Conservation (phyloP, 2,113 vertebrate species). For the Corythornis vintsioides region DNA sequence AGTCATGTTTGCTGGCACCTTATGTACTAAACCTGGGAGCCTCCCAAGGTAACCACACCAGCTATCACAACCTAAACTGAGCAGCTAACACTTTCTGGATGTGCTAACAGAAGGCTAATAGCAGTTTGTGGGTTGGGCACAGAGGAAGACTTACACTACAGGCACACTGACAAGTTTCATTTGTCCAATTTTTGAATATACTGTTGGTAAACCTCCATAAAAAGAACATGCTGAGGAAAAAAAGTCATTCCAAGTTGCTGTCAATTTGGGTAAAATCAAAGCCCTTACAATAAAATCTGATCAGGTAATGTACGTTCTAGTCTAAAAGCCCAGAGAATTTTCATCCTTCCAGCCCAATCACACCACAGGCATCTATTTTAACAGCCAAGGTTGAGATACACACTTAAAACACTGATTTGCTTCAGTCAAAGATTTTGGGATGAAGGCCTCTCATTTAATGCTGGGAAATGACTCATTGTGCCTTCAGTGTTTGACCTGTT, state of each 20-base stretch:
- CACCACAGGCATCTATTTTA: not conserved
- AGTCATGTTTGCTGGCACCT: not conserved
- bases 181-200: not conserved
- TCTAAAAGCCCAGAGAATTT: not conserved
- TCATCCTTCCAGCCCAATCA: not conserved
- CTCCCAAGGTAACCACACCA: not conserved
- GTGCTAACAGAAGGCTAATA: not conserved
- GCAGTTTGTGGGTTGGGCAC: not conserved
- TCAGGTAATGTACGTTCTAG: not conserved
- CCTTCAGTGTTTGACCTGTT: not conserved
- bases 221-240: not conserved
- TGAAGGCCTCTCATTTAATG: not conserved
- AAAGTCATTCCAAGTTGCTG: not conserved
- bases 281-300: not conserved
- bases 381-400: not conserved
- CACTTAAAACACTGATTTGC: not conserved
- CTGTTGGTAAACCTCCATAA: not conserved
- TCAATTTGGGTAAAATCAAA: not conserved
- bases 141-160: not conserved
- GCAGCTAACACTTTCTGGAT: not conserved
- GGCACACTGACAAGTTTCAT: not conserved
- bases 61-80: not conserved
- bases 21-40: rapidly evolving
- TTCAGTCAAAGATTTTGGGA: not conserved
- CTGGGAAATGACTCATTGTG: not conserved